These are phyloP conservation scores for Triplophysa bombifrons DNA, from an alignment of 2,797 vertebrate species.

Conservation along the genomic window DNA sequence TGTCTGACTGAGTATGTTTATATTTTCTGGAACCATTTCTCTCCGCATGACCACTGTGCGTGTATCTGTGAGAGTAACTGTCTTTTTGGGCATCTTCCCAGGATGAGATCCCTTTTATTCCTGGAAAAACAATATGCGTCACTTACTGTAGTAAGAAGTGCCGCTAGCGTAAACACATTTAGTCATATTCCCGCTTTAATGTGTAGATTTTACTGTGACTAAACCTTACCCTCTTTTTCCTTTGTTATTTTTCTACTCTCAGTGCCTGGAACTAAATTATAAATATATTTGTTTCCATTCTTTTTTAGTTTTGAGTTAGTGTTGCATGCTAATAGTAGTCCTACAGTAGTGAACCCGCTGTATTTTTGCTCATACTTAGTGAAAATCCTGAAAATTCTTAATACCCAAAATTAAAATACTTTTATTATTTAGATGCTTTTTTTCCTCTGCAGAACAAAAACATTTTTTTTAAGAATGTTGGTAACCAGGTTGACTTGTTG, in stretches of 20 bases:
- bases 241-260: not conserved
- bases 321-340: not conserved
- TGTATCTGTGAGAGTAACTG: not conserved
- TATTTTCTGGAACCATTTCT: not conserved
- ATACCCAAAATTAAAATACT: too few species aligned
- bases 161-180: conserved; percentile 23
- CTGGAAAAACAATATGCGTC: conserved; percentile 64
- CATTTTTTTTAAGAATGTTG: too few species aligned
- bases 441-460: too few species aligned
- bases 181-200: conserved; percentile 4
- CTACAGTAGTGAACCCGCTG: not conserved
- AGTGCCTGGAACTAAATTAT: conserved; percentile 8
- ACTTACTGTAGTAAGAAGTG: conserved; percentile 49
- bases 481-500: too few species aligned
- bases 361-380: not conserved
- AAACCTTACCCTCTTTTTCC: not conserved
- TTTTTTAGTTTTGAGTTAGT: not conserved
- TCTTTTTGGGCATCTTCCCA: conserved; percentile 51
- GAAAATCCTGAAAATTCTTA: too few species aligned
- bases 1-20: conserved; percentile 15
- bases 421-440: too few species aligned
- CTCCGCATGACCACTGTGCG: not conserved
- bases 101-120: conserved; percentile 67
- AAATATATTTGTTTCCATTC: not conserved
- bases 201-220: conserved; percentile 29